Base-by-base conservation (phyloP, 2,113 vertebrate genomes). In the Ursus arctos region DNA sequence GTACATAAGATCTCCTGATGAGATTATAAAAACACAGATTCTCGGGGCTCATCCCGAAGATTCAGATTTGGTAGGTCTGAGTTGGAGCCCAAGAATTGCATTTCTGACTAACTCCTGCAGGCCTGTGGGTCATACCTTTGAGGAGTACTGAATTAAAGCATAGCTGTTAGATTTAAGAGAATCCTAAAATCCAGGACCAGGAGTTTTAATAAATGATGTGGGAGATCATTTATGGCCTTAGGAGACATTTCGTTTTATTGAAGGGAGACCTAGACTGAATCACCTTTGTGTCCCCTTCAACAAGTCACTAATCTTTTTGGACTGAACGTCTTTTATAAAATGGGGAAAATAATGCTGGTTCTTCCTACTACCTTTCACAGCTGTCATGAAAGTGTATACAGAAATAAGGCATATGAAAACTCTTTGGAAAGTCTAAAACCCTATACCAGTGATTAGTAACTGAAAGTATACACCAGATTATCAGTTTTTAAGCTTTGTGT, bases 321-420 rank as follows among this genome's bases (percentile, higher is more conserved):
- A 55, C 49, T 33, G 40, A 96, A 3, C 77, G 12, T 95, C 19
- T 84, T 63, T 61, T 90, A 31, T 97, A 69, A 97, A 92, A 61
- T 76, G 49, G 19, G 31, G 91, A 22, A 71, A 57, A 85, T 90
- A 57, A 79, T 26, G 85, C n/a, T 49, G 6, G 6, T 88, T 87
- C 76, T 93, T 77, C 24, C 6, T 36, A 19, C 16, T 47, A 14
- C 9, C 28, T 74, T 93, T 95, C 18, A 40, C 71, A 88, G 33
- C 59, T 69, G 14, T 76, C 3, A 14, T 85, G 28, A 94, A 96
- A 18, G 31, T 67, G 5, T 74, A 7, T 79, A 26, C 47, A 74
- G 49, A 94, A 82, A 55, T 63, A 71, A 61, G 51, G 10, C 47
- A 74, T 7, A 0, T 61, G 43, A 86, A 91, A 92, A 14, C 9